Percentiles rank a stretch among this genome's conserved stretches.
phyloP scores from a whole-genome alignment of 2,113 vertebrate species.

The Xenopus laevis region DNA sequence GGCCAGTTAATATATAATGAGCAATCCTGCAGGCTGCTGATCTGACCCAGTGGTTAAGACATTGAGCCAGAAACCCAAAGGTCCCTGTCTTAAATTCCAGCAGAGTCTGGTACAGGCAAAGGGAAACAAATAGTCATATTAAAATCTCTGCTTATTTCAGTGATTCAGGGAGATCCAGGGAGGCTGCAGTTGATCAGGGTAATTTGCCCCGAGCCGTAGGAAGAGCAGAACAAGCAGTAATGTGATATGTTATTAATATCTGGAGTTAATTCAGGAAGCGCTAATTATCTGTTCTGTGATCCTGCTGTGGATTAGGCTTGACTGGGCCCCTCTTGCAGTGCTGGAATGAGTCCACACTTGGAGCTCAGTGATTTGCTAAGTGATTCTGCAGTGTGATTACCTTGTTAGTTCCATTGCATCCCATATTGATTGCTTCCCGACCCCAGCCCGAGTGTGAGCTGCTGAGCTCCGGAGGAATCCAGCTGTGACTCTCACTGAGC shows the following conservation, averaged over 20 bases:
- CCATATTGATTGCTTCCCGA: constrained; percentile 10
- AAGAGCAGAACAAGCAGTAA: neutral
- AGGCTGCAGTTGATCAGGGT: neutral
- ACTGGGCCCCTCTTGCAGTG: neutral
- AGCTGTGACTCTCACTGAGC: constrained; percentile 1
- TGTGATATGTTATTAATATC: constrained; percentile 11
- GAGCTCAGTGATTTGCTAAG: constrained; percentile 6
- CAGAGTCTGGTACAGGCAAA: too few species aligned
- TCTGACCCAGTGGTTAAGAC: too few species aligned
- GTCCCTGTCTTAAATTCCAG: too few species aligned
- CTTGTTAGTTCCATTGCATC: constrained; percentile 8
- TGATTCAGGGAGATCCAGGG: neutral
- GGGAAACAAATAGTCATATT: too few species aligned
- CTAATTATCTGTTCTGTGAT: neutral
- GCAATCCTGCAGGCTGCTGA: too few species aligned
- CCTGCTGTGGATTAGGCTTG: constrained; percentile 4
- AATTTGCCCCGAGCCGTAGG: too few species aligned
- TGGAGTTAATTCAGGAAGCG: constrained; percentile 11
- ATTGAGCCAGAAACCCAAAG: too few species aligned
- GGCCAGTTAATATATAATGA: too few species aligned
- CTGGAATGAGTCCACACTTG: neutral
- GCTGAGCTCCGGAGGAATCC: neutral
- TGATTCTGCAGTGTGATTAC: constrained; percentile 10
- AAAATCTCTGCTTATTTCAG: too few species aligned
- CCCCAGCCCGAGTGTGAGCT: neutral